Conservation (phyloP, 2,888 invertebrate species). For the Hypomecis atomaria region DNA sequence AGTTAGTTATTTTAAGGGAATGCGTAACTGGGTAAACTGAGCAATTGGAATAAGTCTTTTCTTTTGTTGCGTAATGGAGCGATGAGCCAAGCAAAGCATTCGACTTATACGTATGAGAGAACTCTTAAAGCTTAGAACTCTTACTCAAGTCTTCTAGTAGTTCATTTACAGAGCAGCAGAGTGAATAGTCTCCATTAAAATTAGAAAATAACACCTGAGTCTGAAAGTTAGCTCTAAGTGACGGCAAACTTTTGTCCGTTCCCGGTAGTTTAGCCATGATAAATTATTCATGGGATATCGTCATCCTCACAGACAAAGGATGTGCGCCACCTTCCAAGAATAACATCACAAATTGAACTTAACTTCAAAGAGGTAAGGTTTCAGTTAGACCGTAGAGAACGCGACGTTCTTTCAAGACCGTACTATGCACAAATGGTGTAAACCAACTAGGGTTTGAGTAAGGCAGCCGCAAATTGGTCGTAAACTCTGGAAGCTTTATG, state of each 20-base stretch:
- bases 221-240: slow-evolving; percentile 36
- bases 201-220: slow-evolving; percentile 47
- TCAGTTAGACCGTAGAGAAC: slow-evolving; percentile 3
- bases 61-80: no score
- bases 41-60: no score
- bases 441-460: slow-evolving; percentile 37
- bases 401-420: slow-evolving; percentile 22
- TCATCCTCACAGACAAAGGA: slow-evolving; percentile 32
- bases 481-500: slow-evolving; percentile 39
- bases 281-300: slow-evolving; percentile 44
- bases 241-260: slow-evolving; percentile 42
- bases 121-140: background rate
- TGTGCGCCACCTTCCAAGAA: slow-evolving; percentile 2
- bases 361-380: slow-evolving; percentile 14
- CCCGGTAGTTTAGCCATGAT: slow-evolving; percentile 44
- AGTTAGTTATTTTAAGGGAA: no score
- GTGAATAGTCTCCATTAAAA: slow-evolving; percentile 48
- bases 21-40: no score
- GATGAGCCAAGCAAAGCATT: no score
- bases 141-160: background rate
- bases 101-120: no score
- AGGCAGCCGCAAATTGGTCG: slow-evolving; percentile 40
- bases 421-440: slow-evolving; percentile 31
- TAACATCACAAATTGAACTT: slow-evolving; percentile 2
- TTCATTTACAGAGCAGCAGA: slow-evolving; percentile 5